These are phyloP conservation scores for Sminthurinus aureus DNA, from an alignment of 2,888 invertebrate genomes.

Conservation along the genomic window DNA sequence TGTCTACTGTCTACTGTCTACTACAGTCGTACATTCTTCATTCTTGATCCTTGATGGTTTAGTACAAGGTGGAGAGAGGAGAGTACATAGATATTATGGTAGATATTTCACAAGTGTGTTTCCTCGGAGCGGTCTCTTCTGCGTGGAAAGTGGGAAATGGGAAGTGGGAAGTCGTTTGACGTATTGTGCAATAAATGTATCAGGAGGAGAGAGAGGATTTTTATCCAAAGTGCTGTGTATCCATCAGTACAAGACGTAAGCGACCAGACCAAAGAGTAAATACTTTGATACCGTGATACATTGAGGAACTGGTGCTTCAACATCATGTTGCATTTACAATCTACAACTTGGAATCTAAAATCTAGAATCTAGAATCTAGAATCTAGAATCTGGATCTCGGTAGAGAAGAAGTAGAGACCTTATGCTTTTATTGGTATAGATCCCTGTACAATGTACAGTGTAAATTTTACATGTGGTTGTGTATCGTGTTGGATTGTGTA, in stretches of 20 bases:
- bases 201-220: not conserved
- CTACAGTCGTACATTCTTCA: not conserved
- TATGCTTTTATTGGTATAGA: too few relatives aligned
- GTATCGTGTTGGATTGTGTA: too few relatives aligned
- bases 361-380: not conserved
- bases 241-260: not conserved
- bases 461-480: too few relatives aligned
- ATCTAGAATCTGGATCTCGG: not conserved
- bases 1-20: not conserved
- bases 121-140: not conserved
- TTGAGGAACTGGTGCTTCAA: not conserved
- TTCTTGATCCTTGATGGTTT: not conserved
- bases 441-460: too few relatives aligned
- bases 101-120: not conserved
- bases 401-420: too few relatives aligned
- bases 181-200: slow-evolving; percentile 25
- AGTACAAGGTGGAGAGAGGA: not conserved
- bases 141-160: not conserved
- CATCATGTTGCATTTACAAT: not conserved
- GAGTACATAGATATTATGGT: not conserved
- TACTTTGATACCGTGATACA: not conserved
- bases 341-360: not conserved
- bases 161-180: not conserved
- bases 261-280: not conserved
- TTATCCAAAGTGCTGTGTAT: slow-evolving; percentile 11